phyloP scores from a whole-genome alignment of 2,797 vertebrate species.

The Characodon lateralis region DNA sequence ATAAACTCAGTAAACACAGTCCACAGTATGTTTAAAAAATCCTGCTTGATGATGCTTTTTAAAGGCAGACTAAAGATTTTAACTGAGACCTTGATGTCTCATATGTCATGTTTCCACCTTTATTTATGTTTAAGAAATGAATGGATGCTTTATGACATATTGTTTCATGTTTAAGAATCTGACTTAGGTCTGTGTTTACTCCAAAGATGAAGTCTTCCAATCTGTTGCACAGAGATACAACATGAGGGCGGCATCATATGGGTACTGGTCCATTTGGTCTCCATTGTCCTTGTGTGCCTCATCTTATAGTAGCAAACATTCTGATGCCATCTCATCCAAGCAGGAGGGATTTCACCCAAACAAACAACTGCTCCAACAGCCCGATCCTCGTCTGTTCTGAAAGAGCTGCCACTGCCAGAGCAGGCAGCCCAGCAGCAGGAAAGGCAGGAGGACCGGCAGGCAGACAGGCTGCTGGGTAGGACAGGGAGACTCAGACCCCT shows the following conservation, averaged over 20 bases:
- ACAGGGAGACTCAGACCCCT: constrained; percentile 41
- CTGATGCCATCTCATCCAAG: constrained; percentile 62
- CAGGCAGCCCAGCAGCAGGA: constrained; percentile 53
- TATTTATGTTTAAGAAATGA: neutral
- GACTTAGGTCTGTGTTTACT: constrained; percentile 32
- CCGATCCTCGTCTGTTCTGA: constrained; percentile 75
- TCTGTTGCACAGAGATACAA: constrained; percentile 36
- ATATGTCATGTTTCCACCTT: neutral
- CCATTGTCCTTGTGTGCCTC: constrained; percentile 29
- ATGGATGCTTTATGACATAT: neutral
- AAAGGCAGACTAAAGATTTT: neutral
- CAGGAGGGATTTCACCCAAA: constrained; percentile 65
- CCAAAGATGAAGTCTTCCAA: constrained; percentile 25
- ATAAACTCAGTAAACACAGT: constrained; percentile 51
- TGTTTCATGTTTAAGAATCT: neutral
- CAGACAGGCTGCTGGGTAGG: constrained; percentile 46
- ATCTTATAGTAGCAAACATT: constrained; percentile 38
- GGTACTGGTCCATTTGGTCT: constrained; percentile 38
- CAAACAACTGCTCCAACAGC: constrained; percentile 78
- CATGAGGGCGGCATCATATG: constrained; percentile 51
- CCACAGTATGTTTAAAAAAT: neutral
- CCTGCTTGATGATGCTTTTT: neutral
- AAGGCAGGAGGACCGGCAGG: constrained; percentile 66
- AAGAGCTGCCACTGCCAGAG: constrained; percentile 50
- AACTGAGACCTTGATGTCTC: neutral